Conservation (phyloP, 2,797 vertebrate genomes). For the Phataginus tetradactyla region DNA sequence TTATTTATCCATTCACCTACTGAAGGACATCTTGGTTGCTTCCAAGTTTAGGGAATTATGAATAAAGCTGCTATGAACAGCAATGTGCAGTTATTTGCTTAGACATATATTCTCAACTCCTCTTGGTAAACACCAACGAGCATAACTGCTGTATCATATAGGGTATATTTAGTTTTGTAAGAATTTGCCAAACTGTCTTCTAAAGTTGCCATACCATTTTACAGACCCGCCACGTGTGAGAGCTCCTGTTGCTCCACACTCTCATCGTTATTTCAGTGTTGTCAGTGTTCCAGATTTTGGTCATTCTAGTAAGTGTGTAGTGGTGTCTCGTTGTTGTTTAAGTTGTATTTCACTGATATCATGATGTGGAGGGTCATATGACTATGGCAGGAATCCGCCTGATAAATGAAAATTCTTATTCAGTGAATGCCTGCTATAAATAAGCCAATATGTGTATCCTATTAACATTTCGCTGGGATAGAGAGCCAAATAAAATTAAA, state of each 20-base stretch:
- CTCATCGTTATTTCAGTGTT: not conserved
- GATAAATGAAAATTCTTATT: not conserved
- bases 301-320: not conserved
- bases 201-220: not conserved
- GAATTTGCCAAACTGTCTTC: not conserved
- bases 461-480: slow-evolving; percentile 4
- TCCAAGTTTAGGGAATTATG: not conserved
- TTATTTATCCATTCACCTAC: not conserved
- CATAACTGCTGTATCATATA: not conserved
- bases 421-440: not conserved
- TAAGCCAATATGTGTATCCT: not conserved
- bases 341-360: not conserved
- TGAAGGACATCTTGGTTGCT: not conserved
- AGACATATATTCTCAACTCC: not conserved
- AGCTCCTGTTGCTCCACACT: not conserved
- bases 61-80: not conserved
- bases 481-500: not conserved
- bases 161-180: not conserved
- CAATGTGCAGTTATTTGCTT: not conserved
- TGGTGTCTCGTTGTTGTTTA: not conserved
- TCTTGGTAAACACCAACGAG: not conserved
- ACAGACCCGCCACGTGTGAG: not conserved
- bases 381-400: not conserved
- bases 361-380: not conserved
- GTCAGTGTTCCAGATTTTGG: not conserved